Evolutionary conservation across 2,888 invertebrate genomes (phyloP).

Genomic region (Myopa tessellatipennis): DNA sequence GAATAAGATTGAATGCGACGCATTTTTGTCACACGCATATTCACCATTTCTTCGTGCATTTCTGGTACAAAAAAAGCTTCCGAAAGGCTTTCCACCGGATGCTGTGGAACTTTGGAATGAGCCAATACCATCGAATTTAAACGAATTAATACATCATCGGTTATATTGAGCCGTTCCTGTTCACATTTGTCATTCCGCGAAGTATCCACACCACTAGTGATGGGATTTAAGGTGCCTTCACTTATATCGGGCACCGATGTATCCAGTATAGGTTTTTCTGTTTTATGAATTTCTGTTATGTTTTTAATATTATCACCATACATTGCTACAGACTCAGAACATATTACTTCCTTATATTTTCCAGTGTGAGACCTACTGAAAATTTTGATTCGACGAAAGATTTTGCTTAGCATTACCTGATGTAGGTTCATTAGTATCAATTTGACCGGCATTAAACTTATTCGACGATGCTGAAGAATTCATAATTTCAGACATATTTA

Average conservation of each 20-base stretch:
- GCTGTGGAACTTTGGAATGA: constrained; percentile 53
- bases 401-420: neutral
- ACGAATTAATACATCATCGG: neutral
- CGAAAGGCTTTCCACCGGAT: constrained; percentile 51
- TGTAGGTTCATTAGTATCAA: neutral
- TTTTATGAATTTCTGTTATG: neutral
- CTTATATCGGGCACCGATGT: constrained; percentile 38
- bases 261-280: constrained; percentile 39
- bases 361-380: constrained; percentile 44
- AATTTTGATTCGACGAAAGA: constrained; percentile 43
- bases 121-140: constrained; percentile 53
- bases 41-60: constrained; percentile 55
- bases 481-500: constrained; percentile 8
- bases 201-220: neutral
- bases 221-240: constrained; percentile 25
- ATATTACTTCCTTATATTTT: constrained; percentile 36
- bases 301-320: no score
- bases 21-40: constrained; percentile 56
- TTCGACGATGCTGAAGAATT: neutral
- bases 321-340: no score
- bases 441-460: neutral
- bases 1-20: constrained; percentile 74
- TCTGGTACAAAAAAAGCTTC: constrained; percentile 54
- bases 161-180: neutral
- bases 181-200: neutral